Conservation (phyloP, 2,888 invertebrate genomes). For the Caenorhabditis doughertyi region DNA sequence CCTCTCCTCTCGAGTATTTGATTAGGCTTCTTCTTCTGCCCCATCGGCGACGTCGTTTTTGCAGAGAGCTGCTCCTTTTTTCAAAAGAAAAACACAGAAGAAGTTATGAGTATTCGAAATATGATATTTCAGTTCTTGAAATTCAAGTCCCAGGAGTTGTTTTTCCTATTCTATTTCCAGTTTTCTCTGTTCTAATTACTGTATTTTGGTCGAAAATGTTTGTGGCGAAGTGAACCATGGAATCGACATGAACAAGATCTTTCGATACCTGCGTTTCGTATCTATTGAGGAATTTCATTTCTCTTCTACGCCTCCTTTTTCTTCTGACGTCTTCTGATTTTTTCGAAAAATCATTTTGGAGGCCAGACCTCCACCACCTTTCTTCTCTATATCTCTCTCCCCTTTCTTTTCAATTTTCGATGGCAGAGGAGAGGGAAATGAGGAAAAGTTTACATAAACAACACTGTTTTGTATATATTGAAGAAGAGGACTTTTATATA, state of each 20-base stretch:
- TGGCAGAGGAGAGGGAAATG: neutral
- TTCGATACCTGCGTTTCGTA: neutral
- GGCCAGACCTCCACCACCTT: conserved; percentile 21
- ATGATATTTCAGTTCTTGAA: too few species aligned
- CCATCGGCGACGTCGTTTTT: neutral
- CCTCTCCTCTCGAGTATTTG: conserved; percentile 45
- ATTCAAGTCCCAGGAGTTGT: too few species aligned
- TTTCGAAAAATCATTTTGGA: conserved; percentile 30
- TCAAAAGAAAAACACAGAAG: neutral
- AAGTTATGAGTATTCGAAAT: too few species aligned
- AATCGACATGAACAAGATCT: neutral
- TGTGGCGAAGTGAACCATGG: neutral
- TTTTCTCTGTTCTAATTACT: too few species aligned
- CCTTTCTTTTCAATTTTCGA: neutral
- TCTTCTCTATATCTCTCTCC: neutral
- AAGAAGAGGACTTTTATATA: neutral
- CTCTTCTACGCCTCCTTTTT: neutral
- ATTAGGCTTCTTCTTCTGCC: conserved; percentile 39
- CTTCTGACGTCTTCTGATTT: conserved; percentile 16
- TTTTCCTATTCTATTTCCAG: too few species aligned
- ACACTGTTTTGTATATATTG: conserved; percentile 4
- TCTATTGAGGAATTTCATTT: neutral
- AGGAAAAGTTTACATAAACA: conserved; percentile 5
- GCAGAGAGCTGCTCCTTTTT: neutral
- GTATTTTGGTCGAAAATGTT: neutral